Conservation (phyloP, 2,797 vertebrate genomes). For the Gymnothorax reevesii region DNA sequence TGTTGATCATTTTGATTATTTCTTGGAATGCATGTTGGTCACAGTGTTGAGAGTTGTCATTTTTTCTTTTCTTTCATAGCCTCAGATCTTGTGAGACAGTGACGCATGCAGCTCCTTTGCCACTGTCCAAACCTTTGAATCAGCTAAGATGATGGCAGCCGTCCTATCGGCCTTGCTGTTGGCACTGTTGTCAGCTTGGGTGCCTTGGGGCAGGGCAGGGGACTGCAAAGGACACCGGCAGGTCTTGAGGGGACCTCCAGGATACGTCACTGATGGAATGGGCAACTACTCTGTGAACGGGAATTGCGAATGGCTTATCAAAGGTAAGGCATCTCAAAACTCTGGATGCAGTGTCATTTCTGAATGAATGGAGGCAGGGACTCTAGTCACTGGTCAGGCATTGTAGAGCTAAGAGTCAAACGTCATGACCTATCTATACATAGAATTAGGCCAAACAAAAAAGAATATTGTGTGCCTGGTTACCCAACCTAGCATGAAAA, state of each 20-base stretch:
- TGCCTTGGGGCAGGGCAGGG: constrained; percentile 64
- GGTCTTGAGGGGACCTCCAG: constrained; percentile 78
- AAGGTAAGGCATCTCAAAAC: constrained; percentile 70
- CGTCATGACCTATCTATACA: neutral
- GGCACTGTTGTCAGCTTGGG: constrained; percentile 56
- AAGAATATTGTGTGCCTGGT: no score
- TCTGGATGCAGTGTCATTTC: constrained; percentile 21
- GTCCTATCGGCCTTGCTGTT: constrained; percentile 61
- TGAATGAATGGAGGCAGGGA: neutral
- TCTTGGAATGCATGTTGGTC: neutral
- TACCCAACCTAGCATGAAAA: no score
- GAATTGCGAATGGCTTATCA: constrained; percentile 94
- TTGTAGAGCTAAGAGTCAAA: neutral
- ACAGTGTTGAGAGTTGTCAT: neutral
- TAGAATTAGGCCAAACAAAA: neutral
- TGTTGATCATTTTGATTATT: neutral
- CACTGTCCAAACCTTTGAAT: constrained; percentile 48
- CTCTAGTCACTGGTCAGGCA: neutral
- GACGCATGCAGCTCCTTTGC: constrained; percentile 22
- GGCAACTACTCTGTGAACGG: constrained; percentile 95
- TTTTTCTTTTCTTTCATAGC: constrained; percentile 21
- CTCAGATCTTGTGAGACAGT: constrained; percentile 44
- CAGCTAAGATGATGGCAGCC: constrained; percentile 66
- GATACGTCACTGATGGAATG: constrained; percentile 87
- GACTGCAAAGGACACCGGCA: constrained; percentile 90